Evolutionary conservation across 2,113 vertebrate species (phyloP).

Genomic region (Regulus satrapa): DNA sequence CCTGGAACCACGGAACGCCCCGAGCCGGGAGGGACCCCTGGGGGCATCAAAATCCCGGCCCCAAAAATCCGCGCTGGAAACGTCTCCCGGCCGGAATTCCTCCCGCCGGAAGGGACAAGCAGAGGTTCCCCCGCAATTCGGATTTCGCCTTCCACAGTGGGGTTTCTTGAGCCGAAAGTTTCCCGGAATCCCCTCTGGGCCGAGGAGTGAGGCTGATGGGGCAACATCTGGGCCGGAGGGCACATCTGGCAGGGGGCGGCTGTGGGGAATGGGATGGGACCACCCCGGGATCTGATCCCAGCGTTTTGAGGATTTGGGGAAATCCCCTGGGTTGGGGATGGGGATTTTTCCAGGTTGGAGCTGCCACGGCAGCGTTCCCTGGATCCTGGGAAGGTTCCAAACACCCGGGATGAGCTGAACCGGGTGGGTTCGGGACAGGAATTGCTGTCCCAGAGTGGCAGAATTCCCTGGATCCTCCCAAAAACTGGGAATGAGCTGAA

Average conservation of each 20-base stretch:
- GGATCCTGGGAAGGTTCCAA: too few species aligned
- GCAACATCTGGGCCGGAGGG: not conserved
- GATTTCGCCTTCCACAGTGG: not conserved
- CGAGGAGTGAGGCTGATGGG: not conserved
- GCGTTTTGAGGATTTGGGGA: fast-evolving
- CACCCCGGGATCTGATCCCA: not conserved
- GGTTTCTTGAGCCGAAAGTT: too few species aligned
- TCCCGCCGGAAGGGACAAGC: not conserved
- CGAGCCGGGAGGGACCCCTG: not conserved
- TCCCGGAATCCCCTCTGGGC: not conserved
- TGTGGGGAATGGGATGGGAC: not conserved
- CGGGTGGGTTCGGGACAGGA: too few species aligned
- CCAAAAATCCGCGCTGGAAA: not conserved
- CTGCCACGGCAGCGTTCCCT: too few species aligned
- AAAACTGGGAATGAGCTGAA: too few species aligned
- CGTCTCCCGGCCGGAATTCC: not conserved
- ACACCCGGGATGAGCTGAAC: too few species aligned
- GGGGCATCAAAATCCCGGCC: not conserved
- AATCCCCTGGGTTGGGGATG: not conserved
- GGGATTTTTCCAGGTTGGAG: not conserved
- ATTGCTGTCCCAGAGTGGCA: too few species aligned
- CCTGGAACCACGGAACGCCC: fast-evolving
- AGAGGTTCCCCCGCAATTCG: not conserved
- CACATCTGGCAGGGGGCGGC: not conserved
- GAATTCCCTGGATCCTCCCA: too few species aligned